Percentiles rank a stretch among this genome's conserved stretches.
These are phyloP conservation scores for Gymnothorax reevesii DNA, from an alignment of 2,797 vertebrate species.

Conservation along the genomic window DNA sequence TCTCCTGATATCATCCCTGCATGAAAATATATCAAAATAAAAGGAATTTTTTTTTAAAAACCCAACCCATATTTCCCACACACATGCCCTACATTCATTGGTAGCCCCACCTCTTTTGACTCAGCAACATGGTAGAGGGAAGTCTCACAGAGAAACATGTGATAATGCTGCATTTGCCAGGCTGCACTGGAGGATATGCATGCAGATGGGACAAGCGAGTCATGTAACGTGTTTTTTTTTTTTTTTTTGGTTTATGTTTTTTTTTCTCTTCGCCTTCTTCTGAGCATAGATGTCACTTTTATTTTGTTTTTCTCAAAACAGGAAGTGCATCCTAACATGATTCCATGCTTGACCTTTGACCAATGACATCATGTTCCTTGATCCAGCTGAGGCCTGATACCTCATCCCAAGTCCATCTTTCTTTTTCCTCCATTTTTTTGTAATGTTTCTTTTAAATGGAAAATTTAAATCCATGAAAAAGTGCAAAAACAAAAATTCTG, in stretches of 20 bases:
- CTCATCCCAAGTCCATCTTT: conserved; percentile 49
- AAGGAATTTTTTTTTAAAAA: conserved; percentile 51
- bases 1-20: conserved; percentile 33
- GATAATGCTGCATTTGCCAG: conserved; percentile 53
- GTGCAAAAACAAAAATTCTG: conserved; percentile 77
- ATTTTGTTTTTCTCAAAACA: conserved; percentile 43
- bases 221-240: conserved; percentile 38
- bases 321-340: conserved; percentile 66
- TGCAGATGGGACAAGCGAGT: conserved; percentile 63
- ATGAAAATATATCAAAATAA: conserved; percentile 51
- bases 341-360: conserved; percentile 59
- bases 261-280: conserved; percentile 66
- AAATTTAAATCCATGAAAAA: conserved; percentile 76
- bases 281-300: conserved; percentile 61
- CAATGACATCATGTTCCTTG: conserved; percentile 47
- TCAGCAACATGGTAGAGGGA: conserved; percentile 58
- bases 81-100: conserved; percentile 73
- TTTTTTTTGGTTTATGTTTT: conserved; percentile 71
- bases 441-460: conserved; percentile 44
- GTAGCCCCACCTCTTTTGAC: conserved; percentile 58
- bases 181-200: conserved; percentile 61
- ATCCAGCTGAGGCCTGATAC: conserved; percentile 51
- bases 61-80: conserved; percentile 54
- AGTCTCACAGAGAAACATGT: conserved; percentile 56
- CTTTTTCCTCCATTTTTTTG: conserved; percentile 50